Conservation (phyloP, 1,140 invertebrate genomes). For the Hyles euphorbiae region DNA sequence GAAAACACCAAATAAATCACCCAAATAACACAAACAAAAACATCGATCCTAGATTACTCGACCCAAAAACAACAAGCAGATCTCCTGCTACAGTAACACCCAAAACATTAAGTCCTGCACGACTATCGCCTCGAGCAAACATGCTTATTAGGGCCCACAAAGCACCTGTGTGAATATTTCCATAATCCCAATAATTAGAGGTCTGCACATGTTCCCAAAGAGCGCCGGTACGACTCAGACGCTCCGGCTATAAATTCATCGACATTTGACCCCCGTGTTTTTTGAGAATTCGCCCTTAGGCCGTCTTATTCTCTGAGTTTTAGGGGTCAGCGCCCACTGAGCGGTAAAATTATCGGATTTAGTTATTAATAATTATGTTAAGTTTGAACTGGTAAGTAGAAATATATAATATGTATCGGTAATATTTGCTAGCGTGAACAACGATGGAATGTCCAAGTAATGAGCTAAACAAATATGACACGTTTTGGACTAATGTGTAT, state of each 20-base stretch:
- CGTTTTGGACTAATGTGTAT: too few relatives aligned
- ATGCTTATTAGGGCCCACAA: slow-evolving; percentile 66
- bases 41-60: slow-evolving; percentile 49
- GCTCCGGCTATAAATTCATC: slow-evolving; percentile 73
- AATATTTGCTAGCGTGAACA: too few relatives aligned
- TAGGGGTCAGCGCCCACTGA: too few relatives aligned
- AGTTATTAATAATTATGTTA: too few relatives aligned
- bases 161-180: slow-evolving; percentile 74
- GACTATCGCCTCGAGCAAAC: slow-evolving; percentile 65
- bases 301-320: slow-evolving; percentile 38
- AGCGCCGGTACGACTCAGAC: slow-evolving; percentile 59
- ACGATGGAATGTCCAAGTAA: too few relatives aligned
- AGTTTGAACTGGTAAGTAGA: too few relatives aligned
- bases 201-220: slow-evolving; percentile 70
- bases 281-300: slow-evolving; percentile 67
- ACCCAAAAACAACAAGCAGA: slow-evolving; percentile 56
- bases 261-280: slow-evolving; percentile 72
- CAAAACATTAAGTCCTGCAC: slow-evolving; percentile 67
- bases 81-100: slow-evolving; percentile 65
- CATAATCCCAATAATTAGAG: slow-evolving; percentile 74
- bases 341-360: too few relatives aligned
- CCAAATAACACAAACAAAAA: too few relatives aligned
- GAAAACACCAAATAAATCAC: too few relatives aligned
- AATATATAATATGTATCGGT: too few relatives aligned
- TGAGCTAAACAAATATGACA: too few relatives aligned